A percentile compares a stretch with the other conserved stretches of the same genome.
These are phyloP conservation scores for Julus scanicus DNA, from an alignment of 2,888 invertebrate genomes.

Conservation along the genomic window DNA sequence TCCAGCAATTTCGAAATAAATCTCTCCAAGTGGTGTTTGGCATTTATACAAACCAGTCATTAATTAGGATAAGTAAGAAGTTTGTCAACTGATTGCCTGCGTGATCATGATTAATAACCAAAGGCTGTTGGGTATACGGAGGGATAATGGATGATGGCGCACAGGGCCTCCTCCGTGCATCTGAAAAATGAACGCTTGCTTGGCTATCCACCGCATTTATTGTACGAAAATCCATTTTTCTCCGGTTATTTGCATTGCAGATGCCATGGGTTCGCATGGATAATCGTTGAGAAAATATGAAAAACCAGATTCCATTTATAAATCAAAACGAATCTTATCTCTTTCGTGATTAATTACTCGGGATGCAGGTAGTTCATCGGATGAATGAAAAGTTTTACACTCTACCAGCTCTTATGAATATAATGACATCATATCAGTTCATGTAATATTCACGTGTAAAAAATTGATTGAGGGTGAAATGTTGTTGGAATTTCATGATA, in stretches of 20 bases:
- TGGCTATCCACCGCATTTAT: conserved; percentile 41
- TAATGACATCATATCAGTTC: too few species aligned
- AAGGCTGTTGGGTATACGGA: conserved; percentile 16
- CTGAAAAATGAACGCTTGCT: conserved; percentile 27
- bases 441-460: too few species aligned
- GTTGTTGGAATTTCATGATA: too few species aligned
- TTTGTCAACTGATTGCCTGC: conserved; percentile 39
- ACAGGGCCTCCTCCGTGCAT: not conserved
- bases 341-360: conserved; percentile 8
- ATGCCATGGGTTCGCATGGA: not conserved
- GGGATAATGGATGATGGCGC: conserved; percentile 41
- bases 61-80: conserved; percentile 47
- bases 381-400: not conserved
- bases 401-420: too few species aligned
- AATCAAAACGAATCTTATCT: conserved; percentile 43
- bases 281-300: conserved; percentile 29
- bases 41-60: conserved; percentile 44
- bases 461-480: too few species aligned
- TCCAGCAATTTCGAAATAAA: conserved; percentile 25
- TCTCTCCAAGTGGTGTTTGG: conserved; percentile 35
- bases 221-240: conserved; percentile 34
- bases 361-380: not conserved
- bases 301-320: conserved; percentile 47
- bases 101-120: conserved; percentile 37
- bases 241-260: conserved; percentile 26